These are phyloP conservation scores for Gasteruption jaculator DNA, from an alignment of 2,888 invertebrate species.

Conservation along the genomic window DNA sequence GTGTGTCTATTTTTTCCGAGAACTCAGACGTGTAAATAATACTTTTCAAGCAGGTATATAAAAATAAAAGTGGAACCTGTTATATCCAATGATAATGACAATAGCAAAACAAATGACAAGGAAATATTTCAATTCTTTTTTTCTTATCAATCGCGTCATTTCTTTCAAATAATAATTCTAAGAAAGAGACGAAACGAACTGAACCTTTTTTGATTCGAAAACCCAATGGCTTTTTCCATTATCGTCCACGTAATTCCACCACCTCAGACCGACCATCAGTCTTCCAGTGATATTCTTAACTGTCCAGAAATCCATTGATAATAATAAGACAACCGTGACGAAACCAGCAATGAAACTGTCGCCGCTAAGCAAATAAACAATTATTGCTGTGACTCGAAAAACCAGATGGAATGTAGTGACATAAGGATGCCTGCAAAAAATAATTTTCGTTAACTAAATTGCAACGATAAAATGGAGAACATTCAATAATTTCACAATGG, in stretches of 20 bases:
- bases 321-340: constrained; percentile 79
- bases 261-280: constrained; percentile 89
- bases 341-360: constrained; percentile 95
- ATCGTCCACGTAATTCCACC: constrained; percentile 99
- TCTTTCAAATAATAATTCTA: too few species aligned
- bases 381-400: constrained; percentile 79
- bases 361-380: constrained; percentile 86
- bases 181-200: too few species aligned
- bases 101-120: too few species aligned
- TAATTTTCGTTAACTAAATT: constrained; percentile 12
- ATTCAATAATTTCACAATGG: constrained; percentile 2
- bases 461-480: constrained; percentile 13
- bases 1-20: too few species aligned
- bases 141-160: constrained; percentile 11
- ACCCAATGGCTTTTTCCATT: constrained; percentile 98
- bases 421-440: constrained; percentile 76
- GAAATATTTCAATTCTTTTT: constrained; percentile 2
- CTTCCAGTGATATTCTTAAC: constrained; percentile 96
- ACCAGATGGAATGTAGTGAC: constrained; percentile 88
- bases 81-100: too few species aligned
- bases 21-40: too few species aligned
- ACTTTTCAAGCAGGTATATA: constrained; percentile 6
- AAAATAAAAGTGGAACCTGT: too few species aligned
- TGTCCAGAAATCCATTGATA: constrained; percentile 99
- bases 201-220: constrained; percentile 89